These are phyloP conservation scores for Pangasius sanitwongsei DNA, from an alignment of 2,797 vertebrate genomes.

Conservation along the genomic window DNA sequence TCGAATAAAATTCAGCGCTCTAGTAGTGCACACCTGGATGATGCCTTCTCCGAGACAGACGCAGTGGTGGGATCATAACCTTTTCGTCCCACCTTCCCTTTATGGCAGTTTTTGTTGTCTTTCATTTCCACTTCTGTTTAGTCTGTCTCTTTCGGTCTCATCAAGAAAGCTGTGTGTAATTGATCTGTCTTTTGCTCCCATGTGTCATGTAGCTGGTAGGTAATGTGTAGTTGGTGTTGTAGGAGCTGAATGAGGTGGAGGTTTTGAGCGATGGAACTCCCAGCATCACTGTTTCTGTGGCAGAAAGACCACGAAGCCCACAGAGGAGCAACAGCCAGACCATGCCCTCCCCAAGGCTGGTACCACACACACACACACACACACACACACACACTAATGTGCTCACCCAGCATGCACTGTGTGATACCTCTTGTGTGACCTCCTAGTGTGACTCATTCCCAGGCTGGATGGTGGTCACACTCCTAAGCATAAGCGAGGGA, in stretches of 20 bases:
- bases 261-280: constrained; percentile 65
- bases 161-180: not conserved
- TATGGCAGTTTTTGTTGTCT: not conserved
- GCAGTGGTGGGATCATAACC: constrained; percentile 60
- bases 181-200: not conserved
- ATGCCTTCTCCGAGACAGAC: constrained; percentile 69
- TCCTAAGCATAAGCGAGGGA: constrained; percentile 77
- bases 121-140: not conserved
- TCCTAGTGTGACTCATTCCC: constrained; percentile 37
- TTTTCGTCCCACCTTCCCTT: not conserved
- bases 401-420: not conserved
- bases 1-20: constrained; percentile 69
- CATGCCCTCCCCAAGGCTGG: constrained; percentile 52
- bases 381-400: not conserved
- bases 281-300: constrained; percentile 67
- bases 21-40: constrained; percentile 69
- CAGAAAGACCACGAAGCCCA: constrained; percentile 74
- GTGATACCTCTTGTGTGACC: not conserved
- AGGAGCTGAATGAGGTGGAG: constrained; percentile 73
- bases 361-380: not conserved
- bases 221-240: constrained; percentile 42
- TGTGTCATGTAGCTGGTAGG: constrained; percentile 15
- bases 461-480: constrained; percentile 73
- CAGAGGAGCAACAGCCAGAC: constrained; percentile 69
- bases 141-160: not conserved